Evolutionary conservation across 2,797 vertebrate genomes (phyloP).

Genomic region (Sebastes alutus): DNA sequence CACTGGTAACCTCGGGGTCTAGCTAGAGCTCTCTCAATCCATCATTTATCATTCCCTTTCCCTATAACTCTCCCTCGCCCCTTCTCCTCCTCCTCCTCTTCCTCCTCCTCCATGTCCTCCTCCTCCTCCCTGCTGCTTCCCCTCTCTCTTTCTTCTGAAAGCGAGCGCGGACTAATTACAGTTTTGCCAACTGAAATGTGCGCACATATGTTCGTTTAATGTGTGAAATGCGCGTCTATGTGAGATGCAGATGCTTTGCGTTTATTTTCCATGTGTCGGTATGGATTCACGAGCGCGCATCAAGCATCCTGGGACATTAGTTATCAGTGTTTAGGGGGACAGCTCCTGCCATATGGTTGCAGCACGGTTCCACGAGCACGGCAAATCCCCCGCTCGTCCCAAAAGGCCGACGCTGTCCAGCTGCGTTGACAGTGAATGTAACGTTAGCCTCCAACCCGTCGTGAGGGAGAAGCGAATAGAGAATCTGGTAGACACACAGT

Average conservation of each 20-base stretch:
- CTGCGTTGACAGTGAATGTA: constrained; percentile 69
- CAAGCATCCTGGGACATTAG: constrained; percentile 34
- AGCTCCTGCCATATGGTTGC: constrained; percentile 49
- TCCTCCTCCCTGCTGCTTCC: constrained; percentile 46
- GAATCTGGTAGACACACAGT: constrained; percentile 33
- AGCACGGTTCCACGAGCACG: constrained; percentile 35
- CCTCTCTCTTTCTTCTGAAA: constrained; percentile 34
- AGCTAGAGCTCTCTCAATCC: constrained; percentile 56
- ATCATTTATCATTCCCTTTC: constrained; percentile 73
- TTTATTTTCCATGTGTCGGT: constrained; percentile 2
- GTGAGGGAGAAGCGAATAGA: constrained; percentile 30
- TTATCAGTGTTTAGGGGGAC: constrained; percentile 46
- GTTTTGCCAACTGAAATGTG: constrained; percentile 39
- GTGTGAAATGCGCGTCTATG: not conserved
- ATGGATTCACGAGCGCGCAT: constrained; percentile 14
- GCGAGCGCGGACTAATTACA: constrained; percentile 51
- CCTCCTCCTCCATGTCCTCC: constrained; percentile 37
- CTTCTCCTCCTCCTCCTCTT: constrained; percentile 30
- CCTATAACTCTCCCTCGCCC: constrained; percentile 36
- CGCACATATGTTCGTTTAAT: constrained; percentile 34
- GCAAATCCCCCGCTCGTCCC: constrained; percentile 45
- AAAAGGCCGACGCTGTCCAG: constrained; percentile 51
- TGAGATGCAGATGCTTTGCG: constrained; percentile 8
- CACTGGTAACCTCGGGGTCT: constrained; percentile 72
- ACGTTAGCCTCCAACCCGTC: constrained; percentile 50